A percentile compares a stretch with the other conserved stretches of the same genome.
These are phyloP conservation scores for Gallinago solitaria DNA, from an alignment of 2,797 vertebrate species.

Conservation along the genomic window DNA sequence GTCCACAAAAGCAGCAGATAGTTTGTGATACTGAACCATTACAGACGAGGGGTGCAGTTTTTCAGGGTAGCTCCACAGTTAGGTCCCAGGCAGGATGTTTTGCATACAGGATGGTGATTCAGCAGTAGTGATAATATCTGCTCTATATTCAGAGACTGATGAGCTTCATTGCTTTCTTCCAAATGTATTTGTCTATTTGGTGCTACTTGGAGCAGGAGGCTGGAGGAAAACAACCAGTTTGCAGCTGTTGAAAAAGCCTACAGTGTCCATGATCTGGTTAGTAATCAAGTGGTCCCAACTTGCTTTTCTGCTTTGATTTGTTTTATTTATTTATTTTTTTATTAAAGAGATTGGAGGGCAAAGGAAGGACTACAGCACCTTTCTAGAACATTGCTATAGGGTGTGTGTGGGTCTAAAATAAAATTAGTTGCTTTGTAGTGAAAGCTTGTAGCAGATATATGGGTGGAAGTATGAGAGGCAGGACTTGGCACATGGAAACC, in stretches of 20 bases:
- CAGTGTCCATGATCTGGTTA: not conserved
- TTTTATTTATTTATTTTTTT: not conserved
- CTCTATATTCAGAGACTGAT: not conserved
- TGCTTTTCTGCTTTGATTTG: not conserved
- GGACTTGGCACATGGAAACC: not conserved
- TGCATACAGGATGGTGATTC: not conserved
- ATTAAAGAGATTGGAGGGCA: not conserved
- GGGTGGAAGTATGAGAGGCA: not conserved
- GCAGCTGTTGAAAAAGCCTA: not conserved
- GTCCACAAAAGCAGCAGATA: not conserved
- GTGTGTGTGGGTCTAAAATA: not conserved
- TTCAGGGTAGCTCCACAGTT: not conserved
- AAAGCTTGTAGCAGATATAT: not conserved
- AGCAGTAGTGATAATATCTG: not conserved
- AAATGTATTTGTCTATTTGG: constrained; percentile 36
- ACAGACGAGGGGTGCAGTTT: not conserved
- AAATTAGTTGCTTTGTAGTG: not conserved
- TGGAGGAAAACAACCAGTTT: not conserved
- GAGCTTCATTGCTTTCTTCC: not conserved
- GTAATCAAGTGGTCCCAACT: not conserved
- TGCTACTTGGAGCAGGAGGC: not conserved
- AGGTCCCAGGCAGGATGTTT: not conserved
- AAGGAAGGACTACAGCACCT: not conserved
- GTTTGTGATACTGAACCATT: not conserved
- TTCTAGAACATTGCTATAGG: not conserved